phyloP scores from a whole-genome alignment of 1,140 invertebrate species.

The Frieseomelitta varia region DNA sequence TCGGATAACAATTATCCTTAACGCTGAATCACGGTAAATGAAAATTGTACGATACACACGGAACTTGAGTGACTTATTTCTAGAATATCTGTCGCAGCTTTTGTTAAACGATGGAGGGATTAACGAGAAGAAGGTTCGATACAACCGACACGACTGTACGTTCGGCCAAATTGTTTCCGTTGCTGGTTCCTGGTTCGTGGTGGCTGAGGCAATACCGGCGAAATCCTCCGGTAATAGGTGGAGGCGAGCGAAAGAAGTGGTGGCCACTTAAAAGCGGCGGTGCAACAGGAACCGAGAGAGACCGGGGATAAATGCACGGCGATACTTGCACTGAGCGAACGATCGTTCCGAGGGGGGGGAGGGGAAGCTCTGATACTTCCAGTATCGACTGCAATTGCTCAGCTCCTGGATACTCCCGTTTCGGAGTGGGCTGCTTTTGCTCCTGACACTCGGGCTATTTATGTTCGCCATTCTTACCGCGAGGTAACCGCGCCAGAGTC shows the following conservation, averaged over 20 bases:
- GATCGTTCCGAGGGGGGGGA: neutral
- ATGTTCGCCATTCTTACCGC: constrained; percentile 33
- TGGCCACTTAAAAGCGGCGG: neutral
- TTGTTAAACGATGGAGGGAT: neutral
- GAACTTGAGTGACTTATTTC: no score
- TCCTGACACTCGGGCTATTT: constrained; percentile 61
- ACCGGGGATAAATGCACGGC: neutral
- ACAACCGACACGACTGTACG: neutral
- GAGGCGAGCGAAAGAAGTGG: neutral
- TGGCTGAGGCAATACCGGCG: neutral
- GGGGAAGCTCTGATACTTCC: constrained; percentile 32
- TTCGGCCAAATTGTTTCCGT: neutral
- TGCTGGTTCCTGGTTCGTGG: neutral
- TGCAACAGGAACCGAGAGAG: neutral
- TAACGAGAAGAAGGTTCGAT: neutral
- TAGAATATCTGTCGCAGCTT: no score
- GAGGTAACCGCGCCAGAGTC: neutral
- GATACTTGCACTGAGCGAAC: neutral
- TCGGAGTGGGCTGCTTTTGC: constrained; percentile 40
- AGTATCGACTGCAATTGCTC: constrained; percentile 56
- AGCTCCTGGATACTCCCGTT: constrained; percentile 22
- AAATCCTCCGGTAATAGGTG: constrained; percentile 6
- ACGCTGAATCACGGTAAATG: no score
- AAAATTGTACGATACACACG: neutral
- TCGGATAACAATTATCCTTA: neutral